Percentiles rank a stretch among this genome's conserved stretches.
These are phyloP conservation scores for Elysia crispata DNA, from an alignment of 2,888 invertebrate species.

Conservation along the genomic window DNA sequence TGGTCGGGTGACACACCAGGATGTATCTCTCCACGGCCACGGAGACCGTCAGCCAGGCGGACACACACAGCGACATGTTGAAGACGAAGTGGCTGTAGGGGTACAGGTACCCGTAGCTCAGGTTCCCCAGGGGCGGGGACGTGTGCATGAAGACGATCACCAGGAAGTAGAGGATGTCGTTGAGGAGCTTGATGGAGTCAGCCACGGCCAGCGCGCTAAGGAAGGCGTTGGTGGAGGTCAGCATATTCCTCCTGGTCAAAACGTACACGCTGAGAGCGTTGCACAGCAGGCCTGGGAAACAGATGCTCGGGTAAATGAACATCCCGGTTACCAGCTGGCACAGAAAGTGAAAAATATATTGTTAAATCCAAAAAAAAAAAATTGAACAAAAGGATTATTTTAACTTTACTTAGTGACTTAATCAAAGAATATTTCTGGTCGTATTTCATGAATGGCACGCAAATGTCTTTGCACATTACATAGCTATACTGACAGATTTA, in stretches of 20 bases:
- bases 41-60: slow-evolving; percentile 75
- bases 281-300: slow-evolving; percentile 72
- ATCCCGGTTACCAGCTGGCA: slow-evolving; percentile 72
- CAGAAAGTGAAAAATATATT: too few species aligned
- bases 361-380: slow-evolving; percentile 64
- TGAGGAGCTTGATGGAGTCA: slow-evolving; percentile 73
- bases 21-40: slow-evolving; percentile 75
- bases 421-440: too few species aligned
- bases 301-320: slow-evolving; percentile 71
- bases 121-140: slow-evolving; percentile 63
- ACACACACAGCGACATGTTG: slow-evolving; percentile 71
- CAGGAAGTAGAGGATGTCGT: slow-evolving; percentile 74
- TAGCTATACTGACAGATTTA: too few species aligned
- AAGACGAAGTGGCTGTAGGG: slow-evolving; percentile 76
- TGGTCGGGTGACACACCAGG: slow-evolving; percentile 74
- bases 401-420: not conserved
- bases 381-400: not conserved
- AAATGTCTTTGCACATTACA: too few species aligned
- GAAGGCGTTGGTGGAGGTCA: slow-evolving; percentile 72
- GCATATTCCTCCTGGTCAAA: slow-evolving; percentile 69
- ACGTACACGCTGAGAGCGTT: slow-evolving; percentile 72
- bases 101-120: slow-evolving; percentile 71
- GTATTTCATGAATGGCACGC: too few species aligned
- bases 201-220: slow-evolving; percentile 70
- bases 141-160: slow-evolving; percentile 67